These are phyloP conservation scores for Chaetops frenatus DNA, from an alignment of 2,113 vertebrate genomes.

Conservation along the genomic window DNA sequence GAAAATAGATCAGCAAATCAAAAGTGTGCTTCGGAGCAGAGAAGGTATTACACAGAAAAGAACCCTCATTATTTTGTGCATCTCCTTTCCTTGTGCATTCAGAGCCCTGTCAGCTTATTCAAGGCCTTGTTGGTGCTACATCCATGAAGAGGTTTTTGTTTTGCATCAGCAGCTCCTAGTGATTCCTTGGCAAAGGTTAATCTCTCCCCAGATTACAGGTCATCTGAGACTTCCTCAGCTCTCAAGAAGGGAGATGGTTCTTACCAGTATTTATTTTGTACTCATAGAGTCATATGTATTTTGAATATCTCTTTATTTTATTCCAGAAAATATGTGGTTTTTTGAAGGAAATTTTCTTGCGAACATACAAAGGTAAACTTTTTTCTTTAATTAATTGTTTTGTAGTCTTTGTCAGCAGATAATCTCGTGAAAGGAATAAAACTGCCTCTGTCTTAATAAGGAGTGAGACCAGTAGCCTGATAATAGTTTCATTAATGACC, in stretches of 20 bases:
- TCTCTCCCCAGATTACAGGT: background rate
- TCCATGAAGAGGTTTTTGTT: background rate
- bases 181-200: background rate
- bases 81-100: background rate
- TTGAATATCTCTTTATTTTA: background rate
- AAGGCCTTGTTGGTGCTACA: background rate
- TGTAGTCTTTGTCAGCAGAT: background rate
- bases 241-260: background rate
- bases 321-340: background rate
- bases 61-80: background rate
- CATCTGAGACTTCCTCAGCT: background rate
- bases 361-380: background rate
- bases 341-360: background rate
- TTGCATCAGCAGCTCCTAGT: background rate
- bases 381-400: background rate
- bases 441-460: background rate
- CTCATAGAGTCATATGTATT: background rate
- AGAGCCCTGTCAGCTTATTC: background rate
- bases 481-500: background rate
- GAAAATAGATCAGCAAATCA: background rate
- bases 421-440: background rate
- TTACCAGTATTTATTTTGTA: background rate
- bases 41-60: background rate
- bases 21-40: background rate
- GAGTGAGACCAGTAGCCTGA: background rate